phyloP scores from a whole-genome alignment of 2,797 vertebrate species.

The Euphonia xanthogaster region DNA sequence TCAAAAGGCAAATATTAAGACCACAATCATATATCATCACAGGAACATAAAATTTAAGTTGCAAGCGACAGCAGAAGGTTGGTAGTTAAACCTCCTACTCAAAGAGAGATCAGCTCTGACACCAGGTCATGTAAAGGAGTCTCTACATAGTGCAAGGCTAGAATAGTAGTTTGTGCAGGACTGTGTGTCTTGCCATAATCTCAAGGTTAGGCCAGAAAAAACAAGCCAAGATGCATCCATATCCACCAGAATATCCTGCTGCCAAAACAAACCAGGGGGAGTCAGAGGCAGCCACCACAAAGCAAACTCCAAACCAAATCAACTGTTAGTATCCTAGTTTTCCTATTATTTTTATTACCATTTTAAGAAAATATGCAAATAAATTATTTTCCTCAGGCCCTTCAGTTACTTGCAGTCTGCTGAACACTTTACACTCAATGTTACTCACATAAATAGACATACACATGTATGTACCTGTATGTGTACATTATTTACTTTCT shows the following conservation, averaged over 20 bases:
- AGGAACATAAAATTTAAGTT: neutral
- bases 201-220: neutral
- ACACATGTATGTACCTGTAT: too few relatives aligned
- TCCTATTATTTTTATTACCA: neutral
- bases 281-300: neutral
- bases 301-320: neutral
- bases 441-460: neutral
- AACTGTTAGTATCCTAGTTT: neutral
- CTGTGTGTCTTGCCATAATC: neutral
- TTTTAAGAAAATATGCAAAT: neutral
- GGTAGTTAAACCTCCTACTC: neutral
- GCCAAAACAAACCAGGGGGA: neutral
- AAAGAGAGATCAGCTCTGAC: neutral
- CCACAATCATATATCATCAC: too few relatives aligned
- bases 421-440: neutral
- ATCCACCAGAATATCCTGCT: neutral
- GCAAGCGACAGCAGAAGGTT: neutral
- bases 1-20: neutral
- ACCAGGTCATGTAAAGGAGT: neutral
- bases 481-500: neutral
- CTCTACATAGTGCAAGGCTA: neutral
- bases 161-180: neutral
- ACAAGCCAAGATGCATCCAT: neutral
- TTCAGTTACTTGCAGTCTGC: neutral
- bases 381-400: neutral